phyloP scores from a whole-genome alignment of 2,113 vertebrate genomes.

The Cryptotis parvus region DNA sequence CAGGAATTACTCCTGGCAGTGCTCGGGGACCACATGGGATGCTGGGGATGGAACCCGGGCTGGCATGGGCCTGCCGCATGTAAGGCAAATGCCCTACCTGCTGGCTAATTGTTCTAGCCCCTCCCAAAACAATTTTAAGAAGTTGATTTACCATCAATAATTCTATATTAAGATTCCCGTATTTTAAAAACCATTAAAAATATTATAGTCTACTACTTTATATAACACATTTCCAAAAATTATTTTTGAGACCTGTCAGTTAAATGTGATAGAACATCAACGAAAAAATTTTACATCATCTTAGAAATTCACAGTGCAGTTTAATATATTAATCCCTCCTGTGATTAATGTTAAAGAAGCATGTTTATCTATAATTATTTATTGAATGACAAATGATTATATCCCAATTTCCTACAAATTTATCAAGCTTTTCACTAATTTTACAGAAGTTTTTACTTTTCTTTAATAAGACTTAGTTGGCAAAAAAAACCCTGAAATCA shows the following conservation, averaged over 20 bases:
- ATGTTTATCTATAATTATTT: not conserved
- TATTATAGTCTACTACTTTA: slow-evolving; percentile 31
- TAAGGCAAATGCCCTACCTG: too few species aligned
- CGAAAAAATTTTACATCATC: slow-evolving; percentile 9
- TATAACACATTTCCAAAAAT: slow-evolving; percentile 23
- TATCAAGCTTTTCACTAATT: slow-evolving; percentile 13
- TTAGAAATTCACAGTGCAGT: not conserved
- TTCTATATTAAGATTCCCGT: not conserved
- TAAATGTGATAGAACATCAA: slow-evolving; percentile 31
- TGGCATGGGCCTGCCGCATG: too few species aligned
- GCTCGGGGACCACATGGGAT: too few species aligned
- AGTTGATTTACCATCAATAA: not conserved
- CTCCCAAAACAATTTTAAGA: not conserved
- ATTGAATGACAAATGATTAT: slow-evolving; percentile 38
- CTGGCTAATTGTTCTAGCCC: too few species aligned
- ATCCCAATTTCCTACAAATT: slow-evolving; percentile 25
- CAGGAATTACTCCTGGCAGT: too few species aligned
- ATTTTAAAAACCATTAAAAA: slow-evolving; percentile 45
- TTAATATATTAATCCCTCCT: not conserved
- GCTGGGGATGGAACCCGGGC: too few species aligned
- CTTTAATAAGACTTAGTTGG: slow-evolving; percentile 6
- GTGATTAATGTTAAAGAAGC: not conserved
- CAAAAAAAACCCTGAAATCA: not conserved
- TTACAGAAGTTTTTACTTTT: not conserved
- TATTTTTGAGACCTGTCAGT: slow-evolving; percentile 14